A percentile compares a stretch with the other conserved stretches of the same genome.
These are phyloP conservation scores for Bradysia coprophila DNA, from an alignment of 1,140 invertebrate species.

Conservation along the genomic window DNA sequence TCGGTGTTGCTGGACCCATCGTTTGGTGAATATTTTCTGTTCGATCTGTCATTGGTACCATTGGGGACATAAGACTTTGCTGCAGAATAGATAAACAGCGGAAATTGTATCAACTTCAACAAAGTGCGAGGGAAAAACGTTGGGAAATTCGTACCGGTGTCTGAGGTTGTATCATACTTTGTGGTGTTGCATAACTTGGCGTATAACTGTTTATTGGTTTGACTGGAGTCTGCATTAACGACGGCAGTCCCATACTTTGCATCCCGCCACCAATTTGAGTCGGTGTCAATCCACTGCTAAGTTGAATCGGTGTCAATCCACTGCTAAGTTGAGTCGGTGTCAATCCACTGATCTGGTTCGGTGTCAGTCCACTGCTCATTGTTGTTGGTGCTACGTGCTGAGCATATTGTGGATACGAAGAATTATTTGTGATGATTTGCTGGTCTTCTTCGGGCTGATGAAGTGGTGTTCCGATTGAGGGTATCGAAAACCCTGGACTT, in stretches of 20 bases:
- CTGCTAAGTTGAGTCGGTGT: conserved; percentile 13
- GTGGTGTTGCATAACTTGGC: conserved; percentile 49
- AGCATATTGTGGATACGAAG: conserved; percentile 61
- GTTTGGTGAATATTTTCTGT: conserved; percentile 29
- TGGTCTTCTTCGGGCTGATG: conserved; percentile 87
- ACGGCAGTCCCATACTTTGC: conserved; percentile 30
- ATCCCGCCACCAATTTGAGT: conserved; percentile 6
- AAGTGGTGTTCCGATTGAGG: conserved; percentile 73
- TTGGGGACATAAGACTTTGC: conserved; percentile 74
- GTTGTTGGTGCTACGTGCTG: conserved; percentile 33
- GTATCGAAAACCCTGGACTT: conserved; percentile 74
- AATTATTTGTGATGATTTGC: conserved; percentile 41
- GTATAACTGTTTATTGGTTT: conserved; percentile 50
- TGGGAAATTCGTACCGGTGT: conserved; percentile 60
- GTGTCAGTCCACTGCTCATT: conserved; percentile 32
- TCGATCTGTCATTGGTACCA: conserved; percentile 42
- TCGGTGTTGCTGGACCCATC: conserved; percentile 60
- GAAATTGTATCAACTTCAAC: conserved; percentile 2
- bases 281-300: conserved; percentile 23
- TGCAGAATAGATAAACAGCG: conserved; percentile 25
- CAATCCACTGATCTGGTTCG: conserved; percentile 2
- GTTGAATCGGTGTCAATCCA: conserved; percentile 24
- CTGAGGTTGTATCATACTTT: conserved; percentile 63
- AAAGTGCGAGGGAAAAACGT: too few species aligned
- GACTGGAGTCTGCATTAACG: conserved; percentile 36